Conservation (phyloP, 1,140 invertebrate species). For the Drosophila novamexicana region DNA sequence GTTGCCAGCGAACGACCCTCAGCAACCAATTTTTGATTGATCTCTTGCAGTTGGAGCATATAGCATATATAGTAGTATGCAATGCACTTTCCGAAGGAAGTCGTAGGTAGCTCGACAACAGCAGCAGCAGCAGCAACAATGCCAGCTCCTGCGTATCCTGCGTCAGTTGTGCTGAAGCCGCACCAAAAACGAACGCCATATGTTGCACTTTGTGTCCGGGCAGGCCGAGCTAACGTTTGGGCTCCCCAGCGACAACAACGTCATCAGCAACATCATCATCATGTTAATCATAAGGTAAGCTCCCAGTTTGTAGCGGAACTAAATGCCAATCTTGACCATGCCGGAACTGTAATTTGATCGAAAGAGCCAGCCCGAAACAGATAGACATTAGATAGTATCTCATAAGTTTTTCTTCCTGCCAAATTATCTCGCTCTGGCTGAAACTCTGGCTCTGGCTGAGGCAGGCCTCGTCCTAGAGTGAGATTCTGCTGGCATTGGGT, state of each 20-base stretch:
- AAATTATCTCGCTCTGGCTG: slow-evolving; percentile 36
- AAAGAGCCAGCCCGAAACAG: slow-evolving; percentile 29
- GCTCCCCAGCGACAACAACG: slow-evolving; percentile 21
- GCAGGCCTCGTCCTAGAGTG: neutral
- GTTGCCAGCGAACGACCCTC: slow-evolving; percentile 25
- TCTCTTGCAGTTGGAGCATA: slow-evolving; percentile 57
- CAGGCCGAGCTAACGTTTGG: slow-evolving; percentile 62
- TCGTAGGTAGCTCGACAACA: slow-evolving; percentile 32
- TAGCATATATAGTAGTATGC: slow-evolving; percentile 1
- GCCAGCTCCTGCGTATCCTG: slow-evolving; percentile 71
- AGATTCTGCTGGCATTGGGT: slow-evolving; percentile 49
- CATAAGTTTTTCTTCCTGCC: slow-evolving; percentile 67
- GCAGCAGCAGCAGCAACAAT: neutral
- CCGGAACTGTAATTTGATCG: slow-evolving; percentile 83
- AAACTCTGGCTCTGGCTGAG: neutral
- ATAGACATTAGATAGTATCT: slow-evolving; percentile 76
- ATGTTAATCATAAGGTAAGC: neutral
- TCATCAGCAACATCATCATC: slow-evolving; percentile 15
- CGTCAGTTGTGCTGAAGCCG: slow-evolving; percentile 80
- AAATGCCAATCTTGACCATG: slow-evolving; percentile 73
- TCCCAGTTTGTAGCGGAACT: slow-evolving; percentile 62
- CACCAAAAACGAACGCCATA: slow-evolving; percentile 62
- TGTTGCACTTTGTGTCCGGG: slow-evolving; percentile 64
- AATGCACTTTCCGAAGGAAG: slow-evolving; percentile 31
- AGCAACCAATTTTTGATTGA: slow-evolving; percentile 71